These are phyloP conservation scores for Loripinus fragilis DNA, from an alignment of 2,888 invertebrate species.

Conservation along the genomic window DNA sequence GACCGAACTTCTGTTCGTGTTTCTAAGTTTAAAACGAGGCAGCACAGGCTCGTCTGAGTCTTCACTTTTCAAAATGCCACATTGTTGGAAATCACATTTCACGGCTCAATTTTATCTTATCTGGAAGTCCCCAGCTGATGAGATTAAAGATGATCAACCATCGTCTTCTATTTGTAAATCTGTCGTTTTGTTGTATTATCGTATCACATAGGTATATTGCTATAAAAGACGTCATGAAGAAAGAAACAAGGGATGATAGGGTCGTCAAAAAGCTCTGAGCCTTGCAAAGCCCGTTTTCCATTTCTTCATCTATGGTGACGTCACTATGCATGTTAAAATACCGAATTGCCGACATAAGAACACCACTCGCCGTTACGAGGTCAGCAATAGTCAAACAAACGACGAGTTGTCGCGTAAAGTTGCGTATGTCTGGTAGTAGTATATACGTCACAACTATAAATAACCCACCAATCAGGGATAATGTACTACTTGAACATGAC, in stretches of 20 bases:
- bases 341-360: background rate
- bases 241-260: background rate
- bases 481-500: constrained; percentile 6
- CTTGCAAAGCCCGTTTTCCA: background rate
- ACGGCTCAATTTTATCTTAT: no score
- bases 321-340: background rate
- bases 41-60: no score
- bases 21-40: no score
- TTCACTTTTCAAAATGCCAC: no score
- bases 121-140: background rate
- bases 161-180: background rate
- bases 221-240: background rate
- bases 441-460: constrained; percentile 42
- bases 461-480: constrained; percentile 44
- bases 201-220: background rate
- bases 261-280: background rate
- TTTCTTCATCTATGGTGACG: background rate
- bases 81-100: no score
- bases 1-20: no score
- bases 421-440: constrained; percentile 29
- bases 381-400: constrained; percentile 51
- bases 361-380: constrained; percentile 33
- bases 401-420: constrained; percentile 37
- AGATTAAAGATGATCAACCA: background rate
- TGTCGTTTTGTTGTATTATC: background rate